Percentiles rank a stretch among this genome's conserved stretches.
Evolutionary conservation across 1,140 invertebrate genomes (phyloP).

Genomic region (Aporrectodea caliginosa): DNA sequence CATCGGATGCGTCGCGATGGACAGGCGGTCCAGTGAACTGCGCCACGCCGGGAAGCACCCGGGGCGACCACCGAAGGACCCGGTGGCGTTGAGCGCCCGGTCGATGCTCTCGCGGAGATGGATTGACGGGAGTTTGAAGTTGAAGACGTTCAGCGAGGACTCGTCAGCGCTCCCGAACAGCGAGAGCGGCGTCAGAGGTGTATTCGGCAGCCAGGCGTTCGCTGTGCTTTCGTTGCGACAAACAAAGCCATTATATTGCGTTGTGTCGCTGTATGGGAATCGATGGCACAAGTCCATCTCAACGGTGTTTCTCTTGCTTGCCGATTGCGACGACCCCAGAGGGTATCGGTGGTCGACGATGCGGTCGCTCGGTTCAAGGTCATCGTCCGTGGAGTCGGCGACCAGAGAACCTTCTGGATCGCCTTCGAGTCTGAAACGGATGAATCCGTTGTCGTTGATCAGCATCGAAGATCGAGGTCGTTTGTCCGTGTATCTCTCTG

Average conservation of each 20-base stretch:
- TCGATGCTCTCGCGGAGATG: conserved; percentile 29
- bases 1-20: no score
- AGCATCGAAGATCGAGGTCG: conserved; percentile 18
- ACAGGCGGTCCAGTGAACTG: background rate
- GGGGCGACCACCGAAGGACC: background rate
- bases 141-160: conserved; percentile 7
- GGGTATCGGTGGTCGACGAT: background rate
- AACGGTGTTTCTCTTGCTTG: background rate
- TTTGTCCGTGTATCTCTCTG: background rate
- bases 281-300: background rate
- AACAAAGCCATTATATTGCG: no score
- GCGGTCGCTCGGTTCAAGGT: background rate
- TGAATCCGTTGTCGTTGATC: conserved; percentile 25
- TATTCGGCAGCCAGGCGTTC: background rate
- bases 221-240: no score
- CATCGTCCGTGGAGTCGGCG: conserved; percentile 10
- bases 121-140: conserved; percentile 22
- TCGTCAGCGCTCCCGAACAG: background rate
- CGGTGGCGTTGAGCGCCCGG: background rate
- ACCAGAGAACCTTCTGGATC: background rate
- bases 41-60: background rate
- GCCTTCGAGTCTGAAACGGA: conserved; percentile 24
- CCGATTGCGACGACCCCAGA: background rate
- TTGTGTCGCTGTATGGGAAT: background rate
- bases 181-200: conserved; percentile 6